A percentile compares a stretch with the other conserved stretches of the same genome.
Conservation (phyloP, 2,113 vertebrate genomes). For the Ailuropoda melanoleuca region DNA sequence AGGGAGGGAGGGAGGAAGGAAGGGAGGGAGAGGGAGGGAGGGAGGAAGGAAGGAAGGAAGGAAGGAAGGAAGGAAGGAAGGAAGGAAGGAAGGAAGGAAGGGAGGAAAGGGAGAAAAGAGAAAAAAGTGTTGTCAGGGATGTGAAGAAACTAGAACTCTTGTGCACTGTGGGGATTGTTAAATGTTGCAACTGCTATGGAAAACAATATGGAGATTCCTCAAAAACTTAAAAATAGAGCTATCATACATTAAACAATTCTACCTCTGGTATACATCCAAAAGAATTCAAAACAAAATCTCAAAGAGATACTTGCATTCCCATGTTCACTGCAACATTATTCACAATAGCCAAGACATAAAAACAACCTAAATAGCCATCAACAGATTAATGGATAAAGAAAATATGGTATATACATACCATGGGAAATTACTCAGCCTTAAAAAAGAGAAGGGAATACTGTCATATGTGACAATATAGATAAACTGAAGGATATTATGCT, state of each 20-base stretch:
- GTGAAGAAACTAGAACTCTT: not conserved
- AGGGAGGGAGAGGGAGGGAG: not conserved
- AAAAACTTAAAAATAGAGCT: not conserved
- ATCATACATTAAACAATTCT: not conserved
- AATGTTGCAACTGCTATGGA: not conserved
- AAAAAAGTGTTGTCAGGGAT: not conserved
- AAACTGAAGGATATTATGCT: not conserved
- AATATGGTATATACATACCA: not conserved
- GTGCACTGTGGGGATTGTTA: not conserved
- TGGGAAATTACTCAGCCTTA: not conserved
- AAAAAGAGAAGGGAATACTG: not conserved
- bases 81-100: not conserved
- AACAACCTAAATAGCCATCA: not conserved
- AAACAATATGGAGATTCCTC: not conserved
- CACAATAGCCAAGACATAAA: not conserved
- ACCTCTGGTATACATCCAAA: not conserved
- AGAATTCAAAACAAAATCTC: not conserved
- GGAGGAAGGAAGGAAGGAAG: not conserved
- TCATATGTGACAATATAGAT: not conserved
- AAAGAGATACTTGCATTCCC: not conserved
- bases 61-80: not conserved
- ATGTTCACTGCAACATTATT: not conserved
- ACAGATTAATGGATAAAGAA: not conserved
- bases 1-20: not conserved
- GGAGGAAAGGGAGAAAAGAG: not conserved